Base-by-base conservation (phyloP, 2,113 vertebrate species). In the Crotalus tigris region DNA sequence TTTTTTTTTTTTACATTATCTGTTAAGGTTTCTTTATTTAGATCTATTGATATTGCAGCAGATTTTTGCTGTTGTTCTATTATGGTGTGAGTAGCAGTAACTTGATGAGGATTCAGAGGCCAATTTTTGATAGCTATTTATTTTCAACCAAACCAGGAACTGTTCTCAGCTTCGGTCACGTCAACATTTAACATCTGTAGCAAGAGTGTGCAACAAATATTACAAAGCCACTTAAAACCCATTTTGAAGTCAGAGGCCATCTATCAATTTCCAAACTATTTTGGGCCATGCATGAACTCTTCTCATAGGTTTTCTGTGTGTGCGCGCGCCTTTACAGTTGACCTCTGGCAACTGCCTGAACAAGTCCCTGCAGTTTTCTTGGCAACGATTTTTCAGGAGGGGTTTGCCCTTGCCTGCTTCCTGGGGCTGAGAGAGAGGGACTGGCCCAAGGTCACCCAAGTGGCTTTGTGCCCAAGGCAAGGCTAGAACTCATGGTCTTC, bases 101-200 rank as follows among this genome's bases (percentile, higher is more conserved):
- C 17, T 39, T 81, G 75, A 81, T 81, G 19, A 81, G n/a, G 33
- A 21, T 81, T 44, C 75, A 9, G 75, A 44, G 17, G 33, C 15
- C 17, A 81, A 9, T 81, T 81, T 81, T 39, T 44, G 75, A 44
- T 9, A 94, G 88, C 94, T 53, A 54, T 94, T 91, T 91, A 89
- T 91, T 96, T 93, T 92, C 53, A 94, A 93, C 44, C 49, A 95
- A 95, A 93, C 44, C 85, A 95, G 93, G 91, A 89, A 95, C 44
- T 81, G 49, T 95, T 95, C 91, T 93, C 57, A 91, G 81, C 49
- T 96, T 94, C 89, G 89, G 88, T 95, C 93, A 55, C 92, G 95
- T 95, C 94, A 94, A 93, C 75, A 81, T 92, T 94, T 33, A 94
- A 96, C 57, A 64, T 87, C 93, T 86, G 88, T 96, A 87, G 5